phyloP scores from a whole-genome alignment of 2,113 vertebrate species.

The Tinamus guttatus region DNA sequence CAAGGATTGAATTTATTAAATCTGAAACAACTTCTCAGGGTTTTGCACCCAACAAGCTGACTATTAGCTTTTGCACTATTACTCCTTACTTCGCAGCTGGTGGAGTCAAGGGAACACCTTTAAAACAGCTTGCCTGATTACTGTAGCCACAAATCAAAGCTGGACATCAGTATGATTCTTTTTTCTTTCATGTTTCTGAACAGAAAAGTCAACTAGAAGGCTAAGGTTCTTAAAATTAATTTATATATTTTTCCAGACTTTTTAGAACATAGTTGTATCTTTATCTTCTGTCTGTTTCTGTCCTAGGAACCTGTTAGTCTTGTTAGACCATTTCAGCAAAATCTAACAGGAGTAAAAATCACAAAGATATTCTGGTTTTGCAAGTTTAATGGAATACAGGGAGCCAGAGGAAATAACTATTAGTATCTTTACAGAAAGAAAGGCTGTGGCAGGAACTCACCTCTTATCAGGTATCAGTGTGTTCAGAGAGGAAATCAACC shows the following conservation, averaged over 20 bases:
- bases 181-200: background rate
- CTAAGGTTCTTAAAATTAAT: background rate
- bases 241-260: background rate
- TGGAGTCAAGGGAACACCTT: background rate
- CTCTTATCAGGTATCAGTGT: rapidly evolving
- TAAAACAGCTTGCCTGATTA: background rate
- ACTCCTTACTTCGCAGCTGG: background rate
- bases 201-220: background rate
- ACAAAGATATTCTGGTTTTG: background rate
- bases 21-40: background rate
- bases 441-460: background rate
- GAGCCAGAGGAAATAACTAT: background rate
- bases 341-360: background rate
- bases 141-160: background rate
- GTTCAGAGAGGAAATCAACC: background rate
- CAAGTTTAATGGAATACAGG: background rate
- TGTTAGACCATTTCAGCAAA: background rate
- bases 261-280: background rate
- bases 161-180: background rate
- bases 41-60: background rate
- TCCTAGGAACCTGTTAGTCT: background rate
- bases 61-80: background rate
- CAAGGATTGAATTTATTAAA: background rate
- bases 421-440: background rate
- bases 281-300: background rate